Base-by-base conservation (phyloP, 2,113 vertebrate species). In the Hirundichthys speculiger region DNA sequence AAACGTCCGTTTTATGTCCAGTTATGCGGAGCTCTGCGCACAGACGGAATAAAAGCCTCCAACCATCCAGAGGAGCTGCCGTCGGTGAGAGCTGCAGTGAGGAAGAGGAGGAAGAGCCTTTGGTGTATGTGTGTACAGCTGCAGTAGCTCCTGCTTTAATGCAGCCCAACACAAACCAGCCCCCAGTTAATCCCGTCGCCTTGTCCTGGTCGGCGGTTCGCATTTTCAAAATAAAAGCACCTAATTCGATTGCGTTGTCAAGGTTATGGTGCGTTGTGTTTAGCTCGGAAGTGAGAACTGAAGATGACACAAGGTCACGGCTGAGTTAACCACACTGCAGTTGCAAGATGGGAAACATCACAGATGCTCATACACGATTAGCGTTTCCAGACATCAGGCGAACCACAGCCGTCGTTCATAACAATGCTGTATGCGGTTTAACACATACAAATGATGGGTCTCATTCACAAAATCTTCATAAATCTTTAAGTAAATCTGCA, bases 131-230 rank as follows among this genome's bases (percentile, higher is more conserved):
- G 77, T 76, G 76, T 67, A 82, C 82, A 82, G 90, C 79, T 83
- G 90, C 88, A 7, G 84, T 82, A 86, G 81, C 83, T 84, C 86
- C 65, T 45, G 84, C 77, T 78, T 78, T 83, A 91, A 90, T 84
- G 90, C 80, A 58, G 71, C 77, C 80, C 64, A 80, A 80, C 86
- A 85, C 62, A 45, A 85, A 70, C 62, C 88, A 82, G 72, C 81
- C 65, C 47, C 76, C 69, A 62, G 66, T 80, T 45, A 77, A 48
- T 48, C 58, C 58, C 11, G 60, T 34, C 53, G 5, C 40, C 39
- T 39, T 21, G 19, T 18, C 45, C 59, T 21, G 53, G 54, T 57
- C 49, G 34, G 49, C 0, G 47, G 25, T 13, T 14, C 16, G 13
- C 64, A 8, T 0, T 71, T 84, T 85, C 83, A 86, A 78, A 86